These are phyloP conservation scores for Holocentrus rufus DNA, from an alignment of 2,797 vertebrate genomes.

Conservation along the genomic window DNA sequence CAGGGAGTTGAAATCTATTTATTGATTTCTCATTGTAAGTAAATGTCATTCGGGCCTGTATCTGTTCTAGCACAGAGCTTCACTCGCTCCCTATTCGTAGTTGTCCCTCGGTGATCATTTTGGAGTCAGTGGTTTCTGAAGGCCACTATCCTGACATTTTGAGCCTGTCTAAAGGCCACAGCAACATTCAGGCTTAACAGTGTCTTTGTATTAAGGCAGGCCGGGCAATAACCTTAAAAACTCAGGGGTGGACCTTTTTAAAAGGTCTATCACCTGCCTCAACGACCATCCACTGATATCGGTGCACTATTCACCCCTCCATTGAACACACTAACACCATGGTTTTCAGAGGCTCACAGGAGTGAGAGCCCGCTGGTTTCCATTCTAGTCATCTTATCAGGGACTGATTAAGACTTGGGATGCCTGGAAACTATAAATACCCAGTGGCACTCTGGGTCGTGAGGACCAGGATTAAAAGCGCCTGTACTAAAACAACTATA, in stretches of 20 bases:
- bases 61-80: background rate
- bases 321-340: background rate
- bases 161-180: conserved; percentile 23
- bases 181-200: conserved; percentile 33
- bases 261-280: conserved; percentile 16
- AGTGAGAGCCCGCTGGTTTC: too few species aligned
- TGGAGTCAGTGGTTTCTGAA: conserved; percentile 10
- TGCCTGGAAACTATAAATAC: too few species aligned
- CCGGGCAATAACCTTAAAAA: conserved; percentile 8
- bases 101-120: conserved; percentile 11
- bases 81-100: background rate
- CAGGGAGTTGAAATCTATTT: conserved; percentile 14
- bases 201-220: conserved; percentile 23
- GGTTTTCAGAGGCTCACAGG: too few species aligned
- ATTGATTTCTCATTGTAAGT: conserved; percentile 14
- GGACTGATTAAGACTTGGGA: too few species aligned
- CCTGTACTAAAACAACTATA: background rate
- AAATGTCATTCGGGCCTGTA: conserved; percentile 28
- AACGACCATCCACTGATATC: background rate
- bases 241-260: background rate
- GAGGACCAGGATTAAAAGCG: too few species aligned
- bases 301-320: background rate
- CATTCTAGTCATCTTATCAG: too few species aligned
- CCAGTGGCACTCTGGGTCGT: too few species aligned
- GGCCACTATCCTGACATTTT: conserved; percentile 49